Evolutionary conservation across 2,888 invertebrate species (phyloP).

Genomic region (Volucella inanis): DNA sequence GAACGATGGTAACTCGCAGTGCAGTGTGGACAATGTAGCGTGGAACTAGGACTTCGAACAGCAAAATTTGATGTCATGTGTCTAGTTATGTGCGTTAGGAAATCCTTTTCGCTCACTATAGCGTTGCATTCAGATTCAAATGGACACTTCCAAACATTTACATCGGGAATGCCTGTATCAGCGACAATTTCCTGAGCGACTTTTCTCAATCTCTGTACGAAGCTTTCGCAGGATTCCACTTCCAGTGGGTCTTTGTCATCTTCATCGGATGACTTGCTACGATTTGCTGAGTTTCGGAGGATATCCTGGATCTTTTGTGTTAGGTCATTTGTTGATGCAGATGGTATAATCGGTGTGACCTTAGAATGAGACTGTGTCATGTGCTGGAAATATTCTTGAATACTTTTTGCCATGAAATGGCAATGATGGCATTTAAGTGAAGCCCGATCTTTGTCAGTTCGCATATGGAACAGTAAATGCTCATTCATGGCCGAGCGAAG

Average conservation of each 20-base stretch:
- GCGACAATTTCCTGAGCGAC: conserved; percentile 75
- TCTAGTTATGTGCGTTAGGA: conserved; percentile 77
- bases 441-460: conserved; percentile 72
- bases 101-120: conserved; percentile 76
- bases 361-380: conserved; percentile 32
- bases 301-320: conserved; percentile 77
- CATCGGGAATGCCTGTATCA: conserved; percentile 76
- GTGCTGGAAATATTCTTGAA: conserved; percentile 78
- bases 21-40: conserved; percentile 77
- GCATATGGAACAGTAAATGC: conserved; percentile 78
- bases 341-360: not conserved
- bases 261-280: conserved; percentile 1
- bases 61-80: conserved; percentile 74
- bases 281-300: conserved; percentile 55
- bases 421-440: conserved; percentile 79
- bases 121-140: conserved; percentile 75
- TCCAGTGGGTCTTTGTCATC: conserved; percentile 1
- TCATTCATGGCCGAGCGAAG: conserved; percentile 77
- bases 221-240: not conserved
- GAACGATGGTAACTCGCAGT: conserved; percentile 71
- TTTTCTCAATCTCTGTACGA: conserved; percentile 63
- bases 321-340: conserved; percentile 67
- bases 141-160: conserved; percentile 58
- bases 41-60: conserved; percentile 64
- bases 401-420: conserved; percentile 74